These are phyloP conservation scores for Athripsodes cinereus DNA, from an alignment of 2,888 invertebrate species.

Conservation along the genomic window DNA sequence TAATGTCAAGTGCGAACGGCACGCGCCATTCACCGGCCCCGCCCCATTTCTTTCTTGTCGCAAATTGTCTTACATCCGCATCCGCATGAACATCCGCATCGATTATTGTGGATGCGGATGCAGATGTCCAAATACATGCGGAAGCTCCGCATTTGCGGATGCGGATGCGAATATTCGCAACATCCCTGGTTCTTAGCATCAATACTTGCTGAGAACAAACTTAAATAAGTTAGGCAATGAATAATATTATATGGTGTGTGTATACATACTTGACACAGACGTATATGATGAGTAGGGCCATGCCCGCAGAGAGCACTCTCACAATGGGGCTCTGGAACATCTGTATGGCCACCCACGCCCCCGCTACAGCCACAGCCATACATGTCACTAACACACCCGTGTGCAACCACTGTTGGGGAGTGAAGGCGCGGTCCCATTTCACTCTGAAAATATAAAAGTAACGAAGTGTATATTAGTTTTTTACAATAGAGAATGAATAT, in stretches of 20 bases:
- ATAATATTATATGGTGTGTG: background rate
- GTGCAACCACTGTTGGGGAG: conserved; percentile 76
- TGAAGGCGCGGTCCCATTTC: conserved; percentile 81
- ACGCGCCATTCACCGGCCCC: no score
- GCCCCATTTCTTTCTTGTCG: no score
- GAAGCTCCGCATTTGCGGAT: no score
- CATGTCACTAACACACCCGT: conserved; percentile 71
- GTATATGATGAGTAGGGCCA: conserved; percentile 76
- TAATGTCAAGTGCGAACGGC: no score
- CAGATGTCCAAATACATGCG: no score
- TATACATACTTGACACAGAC: conserved; percentile 70
- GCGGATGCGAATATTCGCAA: no score
- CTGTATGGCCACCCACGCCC: conserved; percentile 75
- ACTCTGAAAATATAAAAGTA: conserved; percentile 46
- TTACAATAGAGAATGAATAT: background rate
- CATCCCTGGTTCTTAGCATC: no score
- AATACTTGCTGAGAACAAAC: no score
- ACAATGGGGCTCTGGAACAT: conserved; percentile 70
- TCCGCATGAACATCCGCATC: no score
- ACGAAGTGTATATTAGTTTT: no score
- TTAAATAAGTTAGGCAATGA: background rate
- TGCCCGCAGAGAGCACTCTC: conserved; percentile 74
- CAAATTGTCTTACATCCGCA: no score
- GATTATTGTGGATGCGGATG: no score
- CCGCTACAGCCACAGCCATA: conserved; percentile 71